phyloP scores from a whole-genome alignment of 2,797 vertebrate species.

The Phylloscopus collybita region DNA sequence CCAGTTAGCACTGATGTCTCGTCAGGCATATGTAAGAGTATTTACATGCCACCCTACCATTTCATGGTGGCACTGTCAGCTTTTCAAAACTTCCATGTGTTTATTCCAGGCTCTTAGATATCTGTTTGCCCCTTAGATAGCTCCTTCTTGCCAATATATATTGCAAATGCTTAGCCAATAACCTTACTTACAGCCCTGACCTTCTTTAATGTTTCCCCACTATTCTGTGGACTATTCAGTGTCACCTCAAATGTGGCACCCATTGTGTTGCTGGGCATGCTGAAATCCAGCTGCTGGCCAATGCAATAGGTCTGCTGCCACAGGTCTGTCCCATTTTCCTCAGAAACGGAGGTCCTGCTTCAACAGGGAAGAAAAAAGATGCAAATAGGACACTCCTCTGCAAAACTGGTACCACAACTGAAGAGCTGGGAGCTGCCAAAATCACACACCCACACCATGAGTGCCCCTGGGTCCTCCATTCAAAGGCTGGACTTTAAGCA shows the following conservation, averaged over 20 bases:
- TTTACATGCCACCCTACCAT: background rate
- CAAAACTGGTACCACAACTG: background rate
- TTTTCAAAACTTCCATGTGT: background rate
- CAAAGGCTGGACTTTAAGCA: background rate
- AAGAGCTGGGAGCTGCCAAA: background rate
- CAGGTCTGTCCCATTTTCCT: background rate
- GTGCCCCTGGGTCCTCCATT: background rate
- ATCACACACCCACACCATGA: accelerated
- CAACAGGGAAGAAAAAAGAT: background rate
- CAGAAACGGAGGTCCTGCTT: background rate
- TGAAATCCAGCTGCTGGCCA: background rate
- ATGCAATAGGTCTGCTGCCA: background rate
- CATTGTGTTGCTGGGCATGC: background rate
- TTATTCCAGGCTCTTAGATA: background rate
- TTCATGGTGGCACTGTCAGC: background rate
- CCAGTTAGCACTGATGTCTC: background rate
- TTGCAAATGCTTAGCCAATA: background rate
- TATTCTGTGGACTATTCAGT: background rate
- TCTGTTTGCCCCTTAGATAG: background rate
- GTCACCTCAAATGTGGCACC: background rate
- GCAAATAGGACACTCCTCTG: background rate
- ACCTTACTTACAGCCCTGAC: background rate
- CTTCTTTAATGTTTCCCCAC: background rate
- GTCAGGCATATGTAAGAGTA: background rate
- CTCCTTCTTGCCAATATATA: background rate